Conservation (phyloP, 2,888 invertebrate genomes). For the Odontomyia ornata region DNA sequence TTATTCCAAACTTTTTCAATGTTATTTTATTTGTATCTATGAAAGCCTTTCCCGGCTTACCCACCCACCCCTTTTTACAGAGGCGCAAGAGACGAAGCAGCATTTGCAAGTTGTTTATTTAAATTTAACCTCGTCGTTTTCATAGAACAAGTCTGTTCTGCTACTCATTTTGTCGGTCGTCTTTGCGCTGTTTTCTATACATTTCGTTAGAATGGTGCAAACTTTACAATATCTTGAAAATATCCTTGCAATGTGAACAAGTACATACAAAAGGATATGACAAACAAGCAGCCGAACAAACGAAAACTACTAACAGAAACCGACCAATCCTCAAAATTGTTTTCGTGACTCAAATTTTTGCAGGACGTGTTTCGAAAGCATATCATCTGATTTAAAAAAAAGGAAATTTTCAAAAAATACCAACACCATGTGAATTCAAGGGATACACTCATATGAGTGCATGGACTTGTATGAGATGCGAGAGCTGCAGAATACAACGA, state of each 20-base stretch:
- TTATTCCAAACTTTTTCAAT: constrained; percentile 34
- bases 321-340: constrained; percentile 64
- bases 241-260: background rate
- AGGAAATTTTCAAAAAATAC: constrained; percentile 33
- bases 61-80: background rate
- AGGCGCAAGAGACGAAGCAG: background rate
- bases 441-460: background rate
- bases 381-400: constrained; percentile 63
- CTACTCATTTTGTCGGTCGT: constrained; percentile 9
- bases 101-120: constrained; percentile 51
- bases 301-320: constrained; percentile 52
- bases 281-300: constrained; percentile 52
- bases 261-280: constrained; percentile 47
- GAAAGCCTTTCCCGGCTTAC: background rate
- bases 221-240: constrained; percentile 50
- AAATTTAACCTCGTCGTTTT: constrained; percentile 45
- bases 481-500: background rate
- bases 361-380: constrained; percentile 64
- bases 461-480: background rate
- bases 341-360: constrained; percentile 65
- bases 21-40: constrained; percentile 31
- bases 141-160: constrained; percentile 16
- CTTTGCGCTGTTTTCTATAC: background rate
- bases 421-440: background rate
- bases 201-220: background rate